A percentile compares a stretch with the other conserved stretches of the same genome.
Conservation (phyloP, 2,888 invertebrate species). For the Apamea epomidion region DNA sequence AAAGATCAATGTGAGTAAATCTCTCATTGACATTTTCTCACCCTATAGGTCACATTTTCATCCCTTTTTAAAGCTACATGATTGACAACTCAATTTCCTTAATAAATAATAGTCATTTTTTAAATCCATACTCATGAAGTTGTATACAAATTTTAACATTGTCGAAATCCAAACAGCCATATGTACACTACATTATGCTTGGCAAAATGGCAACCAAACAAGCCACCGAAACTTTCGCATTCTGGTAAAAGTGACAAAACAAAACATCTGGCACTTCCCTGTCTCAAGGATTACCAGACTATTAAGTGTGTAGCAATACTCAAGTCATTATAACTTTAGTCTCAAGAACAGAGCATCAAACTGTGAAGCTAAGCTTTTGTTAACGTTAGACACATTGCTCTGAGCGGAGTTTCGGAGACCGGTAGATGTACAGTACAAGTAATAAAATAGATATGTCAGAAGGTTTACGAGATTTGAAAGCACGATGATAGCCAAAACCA, state of each 20-base stretch:
- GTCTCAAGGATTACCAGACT: slow-evolving; percentile 46
- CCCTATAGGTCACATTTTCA: background rate
- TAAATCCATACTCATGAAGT: background rate
- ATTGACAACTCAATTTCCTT: background rate
- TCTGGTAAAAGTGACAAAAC: slow-evolving; percentile 26
- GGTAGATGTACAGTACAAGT: slow-evolving; percentile 30
- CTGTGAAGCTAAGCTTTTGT: slow-evolving; percentile 65
- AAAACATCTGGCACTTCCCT: slow-evolving; percentile 18
- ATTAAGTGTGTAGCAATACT: slow-evolving; percentile 54
- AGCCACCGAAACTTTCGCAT: slow-evolving; percentile 34
- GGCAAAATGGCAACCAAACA: slow-evolving; percentile 4
- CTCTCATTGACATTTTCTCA: background rate
- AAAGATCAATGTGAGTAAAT: background rate
- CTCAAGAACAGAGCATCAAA: slow-evolving; percentile 61
- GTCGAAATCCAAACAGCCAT: background rate
- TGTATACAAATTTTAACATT: background rate
- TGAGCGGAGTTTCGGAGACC: slow-evolving; percentile 52
- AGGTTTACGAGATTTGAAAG: background rate
- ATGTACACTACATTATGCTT: background rate
- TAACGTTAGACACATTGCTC: slow-evolving; percentile 64
- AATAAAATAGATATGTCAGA: slow-evolving; percentile 19
- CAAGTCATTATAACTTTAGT: slow-evolving; percentile 62
- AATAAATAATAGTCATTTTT: background rate
- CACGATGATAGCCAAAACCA: too few relatives aligned
- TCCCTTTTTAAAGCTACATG: background rate